Conservation (phyloP, 2,797 vertebrate species). For the Spinibarbus caldwelli region DNA sequence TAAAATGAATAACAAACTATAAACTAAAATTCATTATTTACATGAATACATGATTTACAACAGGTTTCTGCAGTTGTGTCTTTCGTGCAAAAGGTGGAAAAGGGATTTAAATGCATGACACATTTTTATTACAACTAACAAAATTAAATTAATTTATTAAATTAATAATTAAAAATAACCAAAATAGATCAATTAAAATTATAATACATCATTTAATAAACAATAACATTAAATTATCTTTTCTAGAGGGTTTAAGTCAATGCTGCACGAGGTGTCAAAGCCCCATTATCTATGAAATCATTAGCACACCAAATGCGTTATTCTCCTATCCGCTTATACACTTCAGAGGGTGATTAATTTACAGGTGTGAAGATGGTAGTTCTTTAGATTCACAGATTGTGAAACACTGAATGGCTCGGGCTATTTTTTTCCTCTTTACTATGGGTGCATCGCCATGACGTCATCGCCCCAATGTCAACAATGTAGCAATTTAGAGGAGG, state of each 20-base stretch:
- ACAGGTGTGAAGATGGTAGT: background rate
- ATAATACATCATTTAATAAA: background rate
- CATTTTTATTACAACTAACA: background rate
- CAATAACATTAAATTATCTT: no score
- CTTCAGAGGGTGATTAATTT: background rate
- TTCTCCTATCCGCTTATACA: background rate
- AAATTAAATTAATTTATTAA: background rate
- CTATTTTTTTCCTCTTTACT: constrained; percentile 6
- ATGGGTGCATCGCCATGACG: constrained; percentile 65
- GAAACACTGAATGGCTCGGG: background rate
- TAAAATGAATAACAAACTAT: background rate
- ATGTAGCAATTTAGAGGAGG: constrained; percentile 69
- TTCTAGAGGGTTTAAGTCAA: background rate
- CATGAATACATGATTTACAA: background rate
- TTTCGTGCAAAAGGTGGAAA: background rate
- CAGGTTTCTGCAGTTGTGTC: background rate
- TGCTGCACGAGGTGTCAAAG: background rate
- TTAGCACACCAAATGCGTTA: background rate
- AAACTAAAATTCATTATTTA: background rate
- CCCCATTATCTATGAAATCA: background rate
- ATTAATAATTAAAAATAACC: background rate
- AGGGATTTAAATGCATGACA: background rate
- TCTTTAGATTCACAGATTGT: background rate
- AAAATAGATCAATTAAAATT: background rate
- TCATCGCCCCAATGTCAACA: constrained; percentile 80